phyloP scores from a whole-genome alignment of 2,113 vertebrate species.

The Colaptes auratus region DNA sequence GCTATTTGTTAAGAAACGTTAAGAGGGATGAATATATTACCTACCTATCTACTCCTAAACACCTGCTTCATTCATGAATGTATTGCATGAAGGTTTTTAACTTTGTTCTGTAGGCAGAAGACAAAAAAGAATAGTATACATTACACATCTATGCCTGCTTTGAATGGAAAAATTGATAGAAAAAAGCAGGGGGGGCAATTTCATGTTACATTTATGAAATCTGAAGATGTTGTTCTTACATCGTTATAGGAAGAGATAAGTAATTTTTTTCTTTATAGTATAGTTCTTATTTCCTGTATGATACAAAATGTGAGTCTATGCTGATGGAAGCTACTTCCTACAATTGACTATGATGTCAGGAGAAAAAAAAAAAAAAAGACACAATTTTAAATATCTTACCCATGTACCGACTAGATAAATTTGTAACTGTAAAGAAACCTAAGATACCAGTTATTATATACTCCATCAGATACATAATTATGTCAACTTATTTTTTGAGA shows the following conservation, averaged over 20 bases:
- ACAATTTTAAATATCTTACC: background rate
- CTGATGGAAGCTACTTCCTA: background rate
- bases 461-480: background rate
- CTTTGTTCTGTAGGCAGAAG: background rate
- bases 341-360: background rate
- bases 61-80: background rate
- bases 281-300: background rate
- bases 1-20: background rate
- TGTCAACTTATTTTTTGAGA: background rate
- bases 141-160: background rate
- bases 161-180: background rate
- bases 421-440: background rate
- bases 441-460: background rate
- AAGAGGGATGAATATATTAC: background rate
- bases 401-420: background rate
- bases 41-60: background rate
- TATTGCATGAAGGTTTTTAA: background rate
- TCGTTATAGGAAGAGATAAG: background rate
- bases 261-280: background rate
- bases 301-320: background rate
- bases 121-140: background rate
- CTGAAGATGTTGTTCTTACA: background rate
- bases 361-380: background rate
- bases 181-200: background rate
- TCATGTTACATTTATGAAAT: background rate